Conservation (phyloP, 2,888 invertebrate species). For the Didymodactylos carnosus region DNA sequence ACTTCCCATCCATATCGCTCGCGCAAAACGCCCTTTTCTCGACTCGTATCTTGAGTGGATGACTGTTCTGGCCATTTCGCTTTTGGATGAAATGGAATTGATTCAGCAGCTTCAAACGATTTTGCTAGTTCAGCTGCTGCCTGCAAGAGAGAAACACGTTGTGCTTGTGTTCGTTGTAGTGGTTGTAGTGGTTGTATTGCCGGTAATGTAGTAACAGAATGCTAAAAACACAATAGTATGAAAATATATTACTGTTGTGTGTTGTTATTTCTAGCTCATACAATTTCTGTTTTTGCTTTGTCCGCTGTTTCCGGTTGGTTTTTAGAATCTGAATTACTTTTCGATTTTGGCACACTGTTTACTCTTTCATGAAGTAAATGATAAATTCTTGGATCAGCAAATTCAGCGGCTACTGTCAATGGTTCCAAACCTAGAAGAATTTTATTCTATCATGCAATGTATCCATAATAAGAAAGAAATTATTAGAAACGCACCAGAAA, state of each 20-base stretch:
- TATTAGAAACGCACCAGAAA: too few species aligned
- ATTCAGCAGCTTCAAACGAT: background rate
- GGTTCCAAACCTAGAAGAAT: background rate
- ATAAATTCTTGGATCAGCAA: slow-evolving; percentile 29
- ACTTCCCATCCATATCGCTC: slow-evolving; percentile 33
- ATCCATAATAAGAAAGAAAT: too few species aligned
- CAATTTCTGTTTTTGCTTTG: slow-evolving; percentile 11
- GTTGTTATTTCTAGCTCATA: slow-evolving; percentile 13
- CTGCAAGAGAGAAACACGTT: background rate
- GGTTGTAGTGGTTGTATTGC: background rate
- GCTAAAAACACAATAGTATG: too few species aligned
- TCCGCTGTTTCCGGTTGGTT: background rate
- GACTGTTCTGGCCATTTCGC: slow-evolving; percentile 22
- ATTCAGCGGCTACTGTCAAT: slow-evolving; percentile 21
- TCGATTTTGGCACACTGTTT: slow-evolving; percentile 25
- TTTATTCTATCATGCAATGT: too few species aligned
- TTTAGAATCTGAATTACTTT: slow-evolving; percentile 18
- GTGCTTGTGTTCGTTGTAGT: background rate
- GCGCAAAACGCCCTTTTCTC: slow-evolving; percentile 22
- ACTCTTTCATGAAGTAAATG: slow-evolving; percentile 28
- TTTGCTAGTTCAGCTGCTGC: slow-evolving; percentile 5
- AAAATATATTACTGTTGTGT: background rate
- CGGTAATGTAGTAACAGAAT: background rate
- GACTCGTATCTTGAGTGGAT: slow-evolving; percentile 26
- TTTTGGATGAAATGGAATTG: slow-evolving; percentile 4